Evolutionary conservation across 1,140 invertebrate species (phyloP), one percentile per base, ranked within the genome.

Genomic region (Drosophila arizonae): DNA sequence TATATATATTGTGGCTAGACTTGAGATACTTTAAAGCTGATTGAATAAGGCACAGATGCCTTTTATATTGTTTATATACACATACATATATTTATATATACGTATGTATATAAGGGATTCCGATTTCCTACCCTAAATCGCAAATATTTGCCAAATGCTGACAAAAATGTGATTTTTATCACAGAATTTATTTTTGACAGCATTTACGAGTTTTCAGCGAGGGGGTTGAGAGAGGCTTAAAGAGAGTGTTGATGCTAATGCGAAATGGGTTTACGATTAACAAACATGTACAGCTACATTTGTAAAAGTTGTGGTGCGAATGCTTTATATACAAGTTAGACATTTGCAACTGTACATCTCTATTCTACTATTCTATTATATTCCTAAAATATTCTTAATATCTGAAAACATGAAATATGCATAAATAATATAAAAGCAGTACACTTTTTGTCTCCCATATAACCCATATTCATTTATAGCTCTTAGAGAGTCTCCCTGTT

Each of bases 21-120:
- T 80, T 81, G 39, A 81, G 78, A 77, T 77, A 45, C 68, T 81
- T 65, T 73, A 50, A 74, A 54, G 60, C 17, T 62, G 79, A 80
- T 81, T 77, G 41, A 33, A 15, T 21, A 64, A 66, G 60, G 79
- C 17, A 78, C 55, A 66, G 50, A 74, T 61, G 65, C 48, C 70
- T 60, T 74, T 2, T 24, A 24, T 24, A 24, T 24, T 24, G 21
- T 24, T 24, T 24, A 24, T 24, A 24, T 24, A 24, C 28, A 30
- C 28, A 6, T 28, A 28, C 5, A 28, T 30, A 30, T 30, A 30
- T 4, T 2, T 43, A 33, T 33, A 33, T 33, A 33, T 10, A 33
- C 6, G 8, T 33, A 73, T 33, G 52, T 46, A 52, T 52, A 43
- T 39, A 52, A 9, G 43, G 15, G 43, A 17, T 15, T 15, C 6